Percentiles rank a stretch among this genome's conserved stretches.
Evolutionary conservation across 2,113 vertebrate genomes (phyloP).

Genomic region (Larimichthys polyactis): DNA sequence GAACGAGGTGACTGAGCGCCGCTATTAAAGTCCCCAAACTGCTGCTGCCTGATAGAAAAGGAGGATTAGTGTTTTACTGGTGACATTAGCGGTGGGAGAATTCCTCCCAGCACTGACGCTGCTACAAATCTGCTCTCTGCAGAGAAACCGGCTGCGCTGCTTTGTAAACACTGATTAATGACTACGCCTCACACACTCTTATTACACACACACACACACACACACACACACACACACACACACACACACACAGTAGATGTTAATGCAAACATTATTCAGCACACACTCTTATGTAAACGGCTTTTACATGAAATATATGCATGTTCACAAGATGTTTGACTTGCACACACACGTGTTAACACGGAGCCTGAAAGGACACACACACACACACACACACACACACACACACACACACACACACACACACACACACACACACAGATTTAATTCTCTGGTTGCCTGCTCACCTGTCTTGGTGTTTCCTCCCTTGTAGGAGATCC

Average conservation of each 20-base stretch:
- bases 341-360: not conserved
- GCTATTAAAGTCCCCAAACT: conserved; percentile 2
- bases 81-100: conserved; percentile 23
- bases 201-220: no score
- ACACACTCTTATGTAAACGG: no score
- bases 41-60: conserved; percentile 25
- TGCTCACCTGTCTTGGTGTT: conserved; percentile 95
- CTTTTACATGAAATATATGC: rapidly evolving
- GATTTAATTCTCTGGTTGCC: not conserved
- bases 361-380: not conserved
- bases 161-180: conserved; percentile 57
- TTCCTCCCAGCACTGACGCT: not conserved
- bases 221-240: no score
- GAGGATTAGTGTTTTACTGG: conserved; percentile 18
- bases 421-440: no score
- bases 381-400: no score
- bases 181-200: not conserved
- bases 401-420: no score
- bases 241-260: no score
- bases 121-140: conserved; percentile 22
- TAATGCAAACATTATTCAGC: not conserved
- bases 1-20: not conserved
- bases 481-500: conserved; percentile 96
- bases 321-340: not conserved
- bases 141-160: not conserved